Evolutionary conservation across 2,113 vertebrate genomes (phyloP).

Genomic region (Promerops cafer): DNA sequence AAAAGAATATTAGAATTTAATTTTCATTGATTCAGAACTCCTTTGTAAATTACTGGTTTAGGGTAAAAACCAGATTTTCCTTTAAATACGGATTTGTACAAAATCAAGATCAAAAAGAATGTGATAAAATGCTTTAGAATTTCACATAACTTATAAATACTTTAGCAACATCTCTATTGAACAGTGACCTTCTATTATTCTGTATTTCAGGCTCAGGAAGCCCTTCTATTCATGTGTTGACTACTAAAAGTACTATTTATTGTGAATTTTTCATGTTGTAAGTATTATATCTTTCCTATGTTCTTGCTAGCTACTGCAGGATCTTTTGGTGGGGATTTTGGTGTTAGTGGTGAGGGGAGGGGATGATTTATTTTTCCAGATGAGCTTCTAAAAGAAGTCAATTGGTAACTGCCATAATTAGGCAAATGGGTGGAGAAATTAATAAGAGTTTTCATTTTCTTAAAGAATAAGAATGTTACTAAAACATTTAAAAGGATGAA

Average conservation of each 20-base stretch:
- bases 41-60: background rate
- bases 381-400: background rate
- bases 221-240: background rate
- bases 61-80: background rate
- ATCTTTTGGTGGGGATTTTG: background rate
- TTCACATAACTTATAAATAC: background rate
- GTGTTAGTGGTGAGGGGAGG: fast-evolving
- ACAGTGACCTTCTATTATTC: background rate
- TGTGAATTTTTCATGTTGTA: background rate
- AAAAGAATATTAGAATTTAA: background rate
- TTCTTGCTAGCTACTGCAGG: background rate
- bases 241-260: background rate
- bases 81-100: background rate
- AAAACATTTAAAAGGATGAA: background rate
- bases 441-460: background rate
- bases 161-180: background rate
- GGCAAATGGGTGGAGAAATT: background rate
- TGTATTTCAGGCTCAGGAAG: background rate
- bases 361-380: background rate
- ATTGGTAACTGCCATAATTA: background rate
- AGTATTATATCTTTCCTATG: background rate
- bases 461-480: background rate
- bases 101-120: background rate
- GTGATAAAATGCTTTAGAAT: background rate
- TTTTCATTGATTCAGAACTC: background rate